phyloP scores from a whole-genome alignment of 1,140 invertebrate genomes.

The Hermatobates lingyangjiaoensis region DNA sequence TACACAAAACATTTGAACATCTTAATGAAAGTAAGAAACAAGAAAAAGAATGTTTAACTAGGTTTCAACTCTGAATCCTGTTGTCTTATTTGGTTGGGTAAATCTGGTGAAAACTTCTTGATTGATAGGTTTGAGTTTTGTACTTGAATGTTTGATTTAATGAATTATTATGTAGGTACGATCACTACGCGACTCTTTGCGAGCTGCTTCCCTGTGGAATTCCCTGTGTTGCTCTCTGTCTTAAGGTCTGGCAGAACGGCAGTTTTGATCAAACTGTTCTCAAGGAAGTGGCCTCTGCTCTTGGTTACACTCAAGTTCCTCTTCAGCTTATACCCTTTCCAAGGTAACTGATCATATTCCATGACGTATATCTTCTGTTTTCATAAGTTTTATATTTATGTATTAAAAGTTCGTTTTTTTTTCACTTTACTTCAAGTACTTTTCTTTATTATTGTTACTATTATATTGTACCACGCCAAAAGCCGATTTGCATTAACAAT shows the following conservation, averaged over 20 bases:
- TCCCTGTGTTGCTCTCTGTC: slow-evolving; percentile 47
- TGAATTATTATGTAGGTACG: slow-evolving; percentile 38
- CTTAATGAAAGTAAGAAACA: no score
- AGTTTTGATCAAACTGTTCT: slow-evolving; percentile 28
- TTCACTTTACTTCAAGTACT: no score
- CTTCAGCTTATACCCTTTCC: slow-evolving; percentile 24
- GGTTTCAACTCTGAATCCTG: no score
- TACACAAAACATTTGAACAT: slow-evolving; percentile 5
- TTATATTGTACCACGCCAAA: no score
- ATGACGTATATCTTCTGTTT: background rate
- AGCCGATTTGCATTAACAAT: no score
- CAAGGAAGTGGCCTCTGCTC: slow-evolving; percentile 27
- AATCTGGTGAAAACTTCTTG: no score
- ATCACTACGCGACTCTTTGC: slow-evolving; percentile 82
- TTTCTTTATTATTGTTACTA: no score
- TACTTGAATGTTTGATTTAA: no score
- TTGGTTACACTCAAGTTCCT: slow-evolving; percentile 30
- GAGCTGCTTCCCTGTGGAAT: slow-evolving; percentile 72
- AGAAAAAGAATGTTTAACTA: no score
- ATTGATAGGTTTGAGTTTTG: no score
- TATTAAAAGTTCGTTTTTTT: slow-evolving; percentile 7
- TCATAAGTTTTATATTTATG: background rate
- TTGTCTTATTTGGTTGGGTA: no score
- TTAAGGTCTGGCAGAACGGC: slow-evolving; percentile 31
- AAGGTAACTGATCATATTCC: slow-evolving; percentile 14